Base-by-base conservation (phyloP, 1,140 invertebrate genomes). In the Magallana angulata region DNA sequence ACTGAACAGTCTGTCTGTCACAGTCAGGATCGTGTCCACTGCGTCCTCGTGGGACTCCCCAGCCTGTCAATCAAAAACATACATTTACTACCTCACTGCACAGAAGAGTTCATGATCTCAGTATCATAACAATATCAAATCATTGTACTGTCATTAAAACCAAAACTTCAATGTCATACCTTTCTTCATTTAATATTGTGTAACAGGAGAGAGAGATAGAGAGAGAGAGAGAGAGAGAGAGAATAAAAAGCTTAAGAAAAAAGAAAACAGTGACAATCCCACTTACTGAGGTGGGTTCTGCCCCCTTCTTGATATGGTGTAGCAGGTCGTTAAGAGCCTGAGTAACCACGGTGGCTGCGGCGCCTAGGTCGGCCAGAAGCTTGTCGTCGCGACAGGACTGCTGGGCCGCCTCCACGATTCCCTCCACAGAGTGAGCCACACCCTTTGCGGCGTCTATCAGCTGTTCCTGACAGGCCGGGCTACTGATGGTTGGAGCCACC, bases 381-480 rank as follows among this genome's bases (percentile, higher is more conserved):
- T 96, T 93, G 64, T 97, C 96, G 93, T 97, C 96, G 76, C 95
- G 94, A 86, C 96, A 96, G 1, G 93, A 92, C 57, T 96, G 95
- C 91, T 97, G 91, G 0, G 98, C 98, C 9, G 98, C 97, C 12
- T 96, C 95, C 1, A 98, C 97, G n/a, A 99, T 96, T 18, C 97
- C 96, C 92, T 99, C 98, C 0, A 99, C 98, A 0, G 98, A 97
- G 87, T 96, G 97, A 0, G 98, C 97, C 4, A 99, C 99, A 93
- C 99, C 98, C 57, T 98, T 96, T 0, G 98, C 97, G 0, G 99
- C 98, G 82, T 97, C 97, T 85, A 98, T 97, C 82, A 99, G 93
- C 94, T 99, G 98, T 89, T 98, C 97, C 92, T 99, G 98, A 93
- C 99, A 99, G 0, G 97, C 97, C 0, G 98, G 97, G 91, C 97